Evolutionary conservation across 2,888 invertebrate genomes (phyloP), one percentile per base, ranked within the genome.

Genomic region (Anticlea derivata): DNA sequence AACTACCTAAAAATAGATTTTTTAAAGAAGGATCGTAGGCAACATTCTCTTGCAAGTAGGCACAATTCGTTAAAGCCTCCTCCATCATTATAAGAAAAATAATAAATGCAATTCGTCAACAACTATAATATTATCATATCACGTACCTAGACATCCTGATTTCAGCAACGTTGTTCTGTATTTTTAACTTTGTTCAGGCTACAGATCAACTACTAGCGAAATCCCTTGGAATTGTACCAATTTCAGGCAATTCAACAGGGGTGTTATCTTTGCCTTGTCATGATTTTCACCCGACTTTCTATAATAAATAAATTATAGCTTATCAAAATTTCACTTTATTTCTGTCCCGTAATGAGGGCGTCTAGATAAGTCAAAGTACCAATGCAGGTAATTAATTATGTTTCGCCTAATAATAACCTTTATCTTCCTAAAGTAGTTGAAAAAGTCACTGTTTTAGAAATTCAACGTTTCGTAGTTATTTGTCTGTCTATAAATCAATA

Each of bases 241-340:
- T 17, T 17, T 17, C 11, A 35, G n/a, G 22, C 22, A 31, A 31
- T 30, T 4, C 12, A 40, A 11, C 17, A 30, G 11, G 7, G 23
- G 11, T 29, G 29, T 48, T 39, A 11, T 11, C 17, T 17, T 7
- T 22, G 10, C 12, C 5, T 6, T 8, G 20, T 29, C 26, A 37
- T 22, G 17, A 31, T 22, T 48, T 26, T 33, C 23, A 40, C 38
- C 26, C 13, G 17, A 27, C 30, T 30, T 54, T 48, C 40, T 8
- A 47, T 17, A 26, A 48, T 50, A 38, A 20, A 55, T 53, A 38
- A 50, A 50, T 48, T 45, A 39, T 35, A 48, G 12, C 10, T 34
- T 38, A 55, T 48, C 41, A 29, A 48, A 49, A 39, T 49, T 39
- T 48, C 33, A 48, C 44, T 17, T 37, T 22, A 35, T 49, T 3